phyloP scores from a whole-genome alignment of 2,797 vertebrate species.

The Intellagama lesueurii region DNA sequence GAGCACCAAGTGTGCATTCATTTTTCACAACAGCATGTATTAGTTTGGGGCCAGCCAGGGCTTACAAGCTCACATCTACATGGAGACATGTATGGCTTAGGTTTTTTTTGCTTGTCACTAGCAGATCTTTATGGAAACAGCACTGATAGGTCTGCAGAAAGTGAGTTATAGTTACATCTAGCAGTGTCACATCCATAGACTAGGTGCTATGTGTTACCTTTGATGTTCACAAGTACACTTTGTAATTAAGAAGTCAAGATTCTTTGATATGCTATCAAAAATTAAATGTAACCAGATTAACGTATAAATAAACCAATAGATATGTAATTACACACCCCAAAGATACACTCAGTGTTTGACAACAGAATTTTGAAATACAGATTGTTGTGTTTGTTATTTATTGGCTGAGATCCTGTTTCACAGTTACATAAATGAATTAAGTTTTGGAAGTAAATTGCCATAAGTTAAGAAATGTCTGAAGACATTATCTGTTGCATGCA shows the following conservation, averaged over 20 bases:
- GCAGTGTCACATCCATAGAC: not conserved
- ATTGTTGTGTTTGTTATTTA: not conserved
- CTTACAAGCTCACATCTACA: not conserved
- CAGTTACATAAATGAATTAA: too few species aligned
- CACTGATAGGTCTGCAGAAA: not conserved
- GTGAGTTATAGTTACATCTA: not conserved
- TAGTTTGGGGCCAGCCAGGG: not conserved
- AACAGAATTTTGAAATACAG: not conserved
- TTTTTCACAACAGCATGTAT: too few species aligned
- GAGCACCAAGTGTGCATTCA: not conserved
- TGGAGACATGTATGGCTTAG: not conserved
- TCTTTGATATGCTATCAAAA: too few species aligned
- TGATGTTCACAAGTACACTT: not conserved
- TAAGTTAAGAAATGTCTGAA: too few species aligned
- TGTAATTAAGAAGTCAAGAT: not conserved
- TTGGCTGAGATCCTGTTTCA: not conserved
- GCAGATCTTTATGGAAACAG: not conserved
- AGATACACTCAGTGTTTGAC: not conserved
- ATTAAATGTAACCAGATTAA: not conserved
- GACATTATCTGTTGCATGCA: too few species aligned
- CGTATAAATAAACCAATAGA: not conserved
- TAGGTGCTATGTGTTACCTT: not conserved
- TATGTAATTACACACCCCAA: not conserved
- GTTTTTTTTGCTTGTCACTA: not conserved
- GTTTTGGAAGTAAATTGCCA: too few species aligned